These are phyloP conservation scores for Troglohyphantes excavatus DNA, from an alignment of 2,888 invertebrate genomes.

Conservation along the genomic window DNA sequence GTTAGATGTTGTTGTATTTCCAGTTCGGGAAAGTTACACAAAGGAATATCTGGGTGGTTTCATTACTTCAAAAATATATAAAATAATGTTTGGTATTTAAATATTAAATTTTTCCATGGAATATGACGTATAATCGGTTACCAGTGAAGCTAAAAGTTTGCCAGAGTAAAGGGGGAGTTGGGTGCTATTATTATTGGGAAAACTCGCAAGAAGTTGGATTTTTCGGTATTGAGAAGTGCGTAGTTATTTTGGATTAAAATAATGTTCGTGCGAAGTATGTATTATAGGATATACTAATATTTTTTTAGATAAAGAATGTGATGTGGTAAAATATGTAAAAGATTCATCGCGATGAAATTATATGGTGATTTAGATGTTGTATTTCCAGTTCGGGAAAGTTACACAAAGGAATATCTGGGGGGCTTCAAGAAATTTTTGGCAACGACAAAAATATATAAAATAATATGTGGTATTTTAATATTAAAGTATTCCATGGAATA, in stretches of 20 bases:
- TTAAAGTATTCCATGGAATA: no score
- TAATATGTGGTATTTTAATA: no score
- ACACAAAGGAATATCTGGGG: no score
- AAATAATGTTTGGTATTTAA: no score
- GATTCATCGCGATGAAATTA: not conserved
- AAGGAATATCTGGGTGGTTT: no score
- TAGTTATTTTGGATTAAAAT: not conserved
- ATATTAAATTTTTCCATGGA: no score
- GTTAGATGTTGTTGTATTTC: not conserved
- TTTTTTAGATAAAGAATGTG: not conserved
- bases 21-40: no score
- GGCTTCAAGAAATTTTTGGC: no score
- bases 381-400: no score
- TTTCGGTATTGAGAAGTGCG: not conserved
- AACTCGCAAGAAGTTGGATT: not conserved
- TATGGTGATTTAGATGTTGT: not conserved
- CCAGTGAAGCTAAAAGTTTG: conserved; percentile 10
- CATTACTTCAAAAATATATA: no score
- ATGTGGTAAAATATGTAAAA: not conserved
- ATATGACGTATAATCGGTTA: not conserved
- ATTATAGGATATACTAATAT: no score
- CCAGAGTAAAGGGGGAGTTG: not conserved
- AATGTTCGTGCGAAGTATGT: not conserved
- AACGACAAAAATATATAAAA: no score
- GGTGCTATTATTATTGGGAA: not conserved